A percentile compares a stretch with the other conserved stretches of the same genome.
phyloP scores from a whole-genome alignment of 2,113 vertebrate genomes.

The Colistium nudipinnis region DNA sequence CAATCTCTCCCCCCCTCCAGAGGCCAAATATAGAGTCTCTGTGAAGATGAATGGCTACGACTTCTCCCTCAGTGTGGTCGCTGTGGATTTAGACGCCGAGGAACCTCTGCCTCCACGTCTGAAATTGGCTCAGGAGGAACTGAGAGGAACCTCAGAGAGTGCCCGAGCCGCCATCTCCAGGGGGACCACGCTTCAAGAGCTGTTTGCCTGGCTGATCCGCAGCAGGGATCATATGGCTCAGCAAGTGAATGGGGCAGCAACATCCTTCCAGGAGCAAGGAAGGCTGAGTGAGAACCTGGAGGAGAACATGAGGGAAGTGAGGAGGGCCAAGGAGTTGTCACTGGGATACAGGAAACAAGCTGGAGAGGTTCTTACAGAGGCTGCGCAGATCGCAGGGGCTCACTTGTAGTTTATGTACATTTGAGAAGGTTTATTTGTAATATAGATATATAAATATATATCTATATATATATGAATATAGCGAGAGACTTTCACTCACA shows the following conservation, averaged over 20 bases:
- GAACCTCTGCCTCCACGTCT: constrained; percentile 58
- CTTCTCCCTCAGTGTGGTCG: constrained; percentile 75
- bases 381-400: constrained; percentile 65
- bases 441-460: too few relatives aligned
- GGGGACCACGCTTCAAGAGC: constrained; percentile 62
- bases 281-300: constrained; percentile 68
- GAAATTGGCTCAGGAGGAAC: constrained; percentile 64
- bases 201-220: constrained; percentile 70
- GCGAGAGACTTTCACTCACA: not conserved
- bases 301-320: constrained; percentile 73
- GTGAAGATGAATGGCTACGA: constrained; percentile 76
- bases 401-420: constrained; percentile 43
- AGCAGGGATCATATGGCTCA: constrained; percentile 62
- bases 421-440: not conserved
- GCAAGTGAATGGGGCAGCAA: constrained; percentile 42
- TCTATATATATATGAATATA: not conserved
- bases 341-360: constrained; percentile 69
- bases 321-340: constrained; percentile 69
- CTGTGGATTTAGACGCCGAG: constrained; percentile 36
- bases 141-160: constrained; percentile 64
- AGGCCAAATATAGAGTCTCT: constrained; percentile 62
- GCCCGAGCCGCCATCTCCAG: constrained; percentile 66
- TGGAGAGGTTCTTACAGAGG: constrained; percentile 66
- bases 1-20: constrained; percentile 35
- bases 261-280: constrained; percentile 68